Evolutionary conservation across 2,797 vertebrate genomes (phyloP).

Genomic region (Rhodeus uyekii): DNA sequence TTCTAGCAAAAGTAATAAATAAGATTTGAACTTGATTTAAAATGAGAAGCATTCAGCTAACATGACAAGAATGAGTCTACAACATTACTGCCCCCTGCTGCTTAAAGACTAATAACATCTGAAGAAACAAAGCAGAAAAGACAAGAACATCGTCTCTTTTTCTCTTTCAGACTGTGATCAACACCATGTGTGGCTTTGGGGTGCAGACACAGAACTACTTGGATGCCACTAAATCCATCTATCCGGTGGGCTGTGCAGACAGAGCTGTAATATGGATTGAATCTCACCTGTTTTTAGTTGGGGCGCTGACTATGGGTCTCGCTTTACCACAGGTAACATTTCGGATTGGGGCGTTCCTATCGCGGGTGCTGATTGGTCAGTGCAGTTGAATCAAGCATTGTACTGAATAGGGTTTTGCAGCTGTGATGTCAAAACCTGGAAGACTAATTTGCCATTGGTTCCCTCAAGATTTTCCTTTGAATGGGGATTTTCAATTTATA

Average conservation of each 20-base stretch:
- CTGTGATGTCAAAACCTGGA: not conserved
- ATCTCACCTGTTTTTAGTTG: constrained; percentile 78
- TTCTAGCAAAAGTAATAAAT: not conserved
- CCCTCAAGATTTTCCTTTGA: not conserved
- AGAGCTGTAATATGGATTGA: constrained; percentile 76
- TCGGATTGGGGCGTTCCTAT: not conserved
- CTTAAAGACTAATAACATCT: not conserved
- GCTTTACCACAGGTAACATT: constrained; percentile 76
- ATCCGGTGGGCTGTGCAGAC: constrained; percentile 77
- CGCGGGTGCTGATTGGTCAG: not conserved
- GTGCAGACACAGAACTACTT: constrained; percentile 70
- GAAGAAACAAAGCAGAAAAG: not conserved
- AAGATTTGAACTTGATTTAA: constrained; percentile 10
- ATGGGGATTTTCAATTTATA: no score
- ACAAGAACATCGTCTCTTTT: not conserved
- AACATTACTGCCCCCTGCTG: constrained; percentile 57
- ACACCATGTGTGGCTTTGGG: constrained; percentile 80
- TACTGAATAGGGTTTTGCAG: not conserved
- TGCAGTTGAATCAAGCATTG: not conserved
- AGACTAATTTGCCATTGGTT: not conserved
- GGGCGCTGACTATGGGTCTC: constrained; percentile 73
- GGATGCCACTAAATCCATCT: constrained; percentile 73
- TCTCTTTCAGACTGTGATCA: constrained; percentile 72
- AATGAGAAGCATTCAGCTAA: not conserved
- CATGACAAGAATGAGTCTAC: not conserved